phyloP scores from a whole-genome alignment of 1,140 invertebrate genomes.

The Semibalanus balanoides region DNA sequence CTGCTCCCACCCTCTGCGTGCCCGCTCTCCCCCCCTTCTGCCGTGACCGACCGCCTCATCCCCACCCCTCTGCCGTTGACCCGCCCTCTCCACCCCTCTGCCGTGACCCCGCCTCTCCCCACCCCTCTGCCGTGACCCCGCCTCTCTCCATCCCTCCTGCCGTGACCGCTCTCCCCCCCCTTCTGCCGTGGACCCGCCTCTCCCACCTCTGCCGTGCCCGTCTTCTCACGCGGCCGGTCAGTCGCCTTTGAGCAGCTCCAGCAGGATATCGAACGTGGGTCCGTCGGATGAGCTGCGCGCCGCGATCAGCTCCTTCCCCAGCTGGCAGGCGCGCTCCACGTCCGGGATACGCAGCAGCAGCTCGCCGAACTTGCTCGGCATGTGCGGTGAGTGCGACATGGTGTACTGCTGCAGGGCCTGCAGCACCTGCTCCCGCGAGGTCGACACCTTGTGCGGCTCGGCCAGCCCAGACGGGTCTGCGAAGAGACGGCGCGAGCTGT shows the following conservation, averaged over 20 bases:
- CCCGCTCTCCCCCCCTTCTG: too few species aligned
- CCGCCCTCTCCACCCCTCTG: too few species aligned
- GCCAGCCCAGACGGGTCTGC: constrained; percentile 75
- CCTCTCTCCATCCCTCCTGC: too few species aligned
- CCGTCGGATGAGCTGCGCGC: constrained; percentile 51
- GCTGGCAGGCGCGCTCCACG: constrained; percentile 82
- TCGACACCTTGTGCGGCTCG: constrained; percentile 77
- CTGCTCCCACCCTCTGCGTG: too few species aligned
- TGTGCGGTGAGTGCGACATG: constrained; percentile 73
- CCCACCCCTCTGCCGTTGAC: too few species aligned
- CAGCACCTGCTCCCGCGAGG: constrained; percentile 82
- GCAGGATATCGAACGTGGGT: constrained; percentile 81
- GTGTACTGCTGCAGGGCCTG: constrained; percentile 87
- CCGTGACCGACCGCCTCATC: too few species aligned
- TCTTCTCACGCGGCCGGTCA: background rate
- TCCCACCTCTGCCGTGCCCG: too few species aligned
- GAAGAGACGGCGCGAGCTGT: background rate
- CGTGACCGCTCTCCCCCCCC: too few species aligned
- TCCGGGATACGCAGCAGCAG: constrained; percentile 82
- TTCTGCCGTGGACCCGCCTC: too few species aligned
- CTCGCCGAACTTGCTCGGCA: constrained; percentile 89
- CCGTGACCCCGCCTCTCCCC: too few species aligned
- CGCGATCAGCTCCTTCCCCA: constrained; percentile 27
- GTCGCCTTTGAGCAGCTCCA: constrained; percentile 85
- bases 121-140: too few species aligned